Percentiles rank a stretch among this genome's conserved stretches.
Conservation (phyloP, 2,888 invertebrate species). For the Iselma pallidipennis region DNA sequence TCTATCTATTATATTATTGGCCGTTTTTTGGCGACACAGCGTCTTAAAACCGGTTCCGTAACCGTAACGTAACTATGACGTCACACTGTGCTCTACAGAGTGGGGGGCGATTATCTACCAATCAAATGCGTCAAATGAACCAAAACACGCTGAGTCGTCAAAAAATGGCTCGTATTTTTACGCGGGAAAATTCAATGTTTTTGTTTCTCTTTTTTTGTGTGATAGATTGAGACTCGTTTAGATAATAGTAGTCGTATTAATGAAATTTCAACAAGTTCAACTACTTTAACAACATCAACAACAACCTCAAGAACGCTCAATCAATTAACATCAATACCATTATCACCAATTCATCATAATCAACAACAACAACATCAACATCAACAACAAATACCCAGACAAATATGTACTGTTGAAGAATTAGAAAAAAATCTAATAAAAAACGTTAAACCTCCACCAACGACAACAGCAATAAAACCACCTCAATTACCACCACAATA, state of each 20-base stretch:
- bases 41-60: no score
- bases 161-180: no score
- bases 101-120: no score
- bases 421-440: constrained; percentile 70
- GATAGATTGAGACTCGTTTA: constrained; percentile 37
- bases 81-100: no score
- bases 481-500: no score
- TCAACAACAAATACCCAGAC: constrained; percentile 54
- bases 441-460: constrained; percentile 41
- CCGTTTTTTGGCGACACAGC: no score
- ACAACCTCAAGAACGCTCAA: not conserved
- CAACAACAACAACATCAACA: constrained; percentile 21
- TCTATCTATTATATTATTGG: not conserved
- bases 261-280: not conserved
- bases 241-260: constrained; percentile 20
- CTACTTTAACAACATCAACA: not conserved
- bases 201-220: not conserved
- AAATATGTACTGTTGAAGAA: constrained; percentile 75
- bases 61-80: no score
- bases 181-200: not conserved
- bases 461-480: constrained; percentile 13
- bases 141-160: no score
- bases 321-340: constrained; percentile 4
- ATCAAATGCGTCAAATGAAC: no score
- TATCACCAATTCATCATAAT: constrained; percentile 16